Evolutionary conservation across 37 sponge, comb jelly and placozoan species (phyloP).

Genomic region (Aphrocallistes beatrix): DNA sequence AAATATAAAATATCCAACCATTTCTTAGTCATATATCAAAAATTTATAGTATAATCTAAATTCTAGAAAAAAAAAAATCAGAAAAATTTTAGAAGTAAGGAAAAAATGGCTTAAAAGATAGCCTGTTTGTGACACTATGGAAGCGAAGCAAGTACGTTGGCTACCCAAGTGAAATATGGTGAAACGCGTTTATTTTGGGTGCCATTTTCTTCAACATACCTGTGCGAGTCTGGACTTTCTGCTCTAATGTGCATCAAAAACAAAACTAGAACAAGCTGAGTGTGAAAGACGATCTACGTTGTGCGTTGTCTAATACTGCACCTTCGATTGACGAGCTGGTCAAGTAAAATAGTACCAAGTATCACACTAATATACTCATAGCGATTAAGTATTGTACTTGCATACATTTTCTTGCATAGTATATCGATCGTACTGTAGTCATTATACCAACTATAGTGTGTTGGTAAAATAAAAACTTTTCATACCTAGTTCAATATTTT

Average conservation of each 20-base stretch:
- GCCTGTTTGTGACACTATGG: too few relatives aligned
- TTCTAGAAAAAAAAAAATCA: too few relatives aligned
- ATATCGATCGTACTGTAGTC: not conserved
- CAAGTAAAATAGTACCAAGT: not conserved
- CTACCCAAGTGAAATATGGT: too few relatives aligned
- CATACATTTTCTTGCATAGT: not conserved
- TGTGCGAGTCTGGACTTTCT: not conserved
- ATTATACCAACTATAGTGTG: not conserved
- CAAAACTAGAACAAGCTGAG: not conserved
- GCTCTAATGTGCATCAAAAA: not conserved
- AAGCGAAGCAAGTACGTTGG: too few relatives aligned
- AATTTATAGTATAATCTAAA: too few relatives aligned
- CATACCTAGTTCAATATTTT: not conserved
- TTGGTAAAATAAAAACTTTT: not conserved
- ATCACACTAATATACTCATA: not conserved
- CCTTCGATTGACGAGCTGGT: constrained; percentile 14
- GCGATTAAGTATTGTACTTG: not conserved
- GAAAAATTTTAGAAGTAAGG: too few relatives aligned
- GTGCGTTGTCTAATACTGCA: constrained; percentile 1
- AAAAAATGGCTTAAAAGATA: too few relatives aligned
- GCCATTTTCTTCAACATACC: not conserved
- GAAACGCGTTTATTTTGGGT: too few relatives aligned
- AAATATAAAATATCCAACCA: too few relatives aligned
- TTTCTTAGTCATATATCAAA: too few relatives aligned
- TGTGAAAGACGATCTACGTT: constrained; percentile 1